These are phyloP conservation scores for Sander lucioperca DNA, from an alignment of 2,113 vertebrate species.

Conservation along the genomic window DNA sequence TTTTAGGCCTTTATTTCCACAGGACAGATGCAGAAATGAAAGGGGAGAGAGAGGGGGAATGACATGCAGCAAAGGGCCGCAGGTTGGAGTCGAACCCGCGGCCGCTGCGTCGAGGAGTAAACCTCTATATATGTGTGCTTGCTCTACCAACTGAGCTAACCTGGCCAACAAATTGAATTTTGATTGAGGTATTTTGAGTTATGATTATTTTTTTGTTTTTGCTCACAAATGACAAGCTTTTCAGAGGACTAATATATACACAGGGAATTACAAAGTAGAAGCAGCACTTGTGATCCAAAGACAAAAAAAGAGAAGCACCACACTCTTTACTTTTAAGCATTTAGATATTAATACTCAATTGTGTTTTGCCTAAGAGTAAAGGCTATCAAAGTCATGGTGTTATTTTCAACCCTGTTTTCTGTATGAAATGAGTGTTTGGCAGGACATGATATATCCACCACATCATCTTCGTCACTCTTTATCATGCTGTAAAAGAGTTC, in stretches of 20 bases:
- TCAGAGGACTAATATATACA: background rate
- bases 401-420: constrained; percentile 47
- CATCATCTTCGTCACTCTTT: constrained; percentile 54
- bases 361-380: constrained; percentile 31
- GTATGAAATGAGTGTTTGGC: constrained; percentile 22
- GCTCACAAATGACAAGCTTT: constrained; percentile 13
- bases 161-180: constrained; percentile 12
- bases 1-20: too few relatives aligned
- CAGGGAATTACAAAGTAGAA: constrained; percentile 12
- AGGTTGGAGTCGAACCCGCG: too few relatives aligned
- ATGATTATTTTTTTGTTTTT: background rate
- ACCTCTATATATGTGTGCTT: too few relatives aligned
- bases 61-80: too few relatives aligned
- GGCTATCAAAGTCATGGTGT: background rate
- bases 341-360: background rate
- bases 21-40: too few relatives aligned
- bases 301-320: background rate
- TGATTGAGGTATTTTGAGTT: constrained; percentile 27
- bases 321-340: background rate
- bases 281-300: background rate
- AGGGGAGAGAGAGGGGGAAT: too few relatives aligned
- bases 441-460: constrained; percentile 36
- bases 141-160: too few relatives aligned
- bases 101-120: too few relatives aligned
- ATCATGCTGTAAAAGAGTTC: constrained; percentile 47